Conservation (phyloP, 1,140 invertebrate genomes). For the Orchestia grillus region DNA sequence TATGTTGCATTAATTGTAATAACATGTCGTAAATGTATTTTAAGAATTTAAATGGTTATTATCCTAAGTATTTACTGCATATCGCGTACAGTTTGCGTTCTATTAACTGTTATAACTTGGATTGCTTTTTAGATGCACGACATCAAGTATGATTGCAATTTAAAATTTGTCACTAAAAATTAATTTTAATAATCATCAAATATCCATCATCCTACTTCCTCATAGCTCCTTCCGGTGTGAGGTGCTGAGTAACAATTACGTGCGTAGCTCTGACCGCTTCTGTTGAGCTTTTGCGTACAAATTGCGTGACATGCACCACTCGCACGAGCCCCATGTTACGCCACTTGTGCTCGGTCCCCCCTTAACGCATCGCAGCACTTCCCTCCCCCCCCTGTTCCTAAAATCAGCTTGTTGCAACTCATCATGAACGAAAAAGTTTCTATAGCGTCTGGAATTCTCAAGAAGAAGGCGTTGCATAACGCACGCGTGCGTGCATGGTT, state of each 20-base stretch:
- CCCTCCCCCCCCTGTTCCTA: neutral
- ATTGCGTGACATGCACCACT: neutral
- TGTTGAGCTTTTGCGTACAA: neutral
- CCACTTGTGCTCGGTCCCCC: neutral
- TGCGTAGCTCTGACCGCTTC: neutral
- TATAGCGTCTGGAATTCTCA: neutral
- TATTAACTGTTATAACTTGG: neutral
- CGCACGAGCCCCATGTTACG: neutral
- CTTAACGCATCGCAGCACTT: neutral
- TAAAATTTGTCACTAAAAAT: neutral
- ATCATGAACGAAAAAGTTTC: neutral
- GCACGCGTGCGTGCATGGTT: neutral
- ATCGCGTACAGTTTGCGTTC: neutral
- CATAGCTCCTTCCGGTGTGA: neutral
- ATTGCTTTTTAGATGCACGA: neutral
- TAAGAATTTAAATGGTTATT: no score
- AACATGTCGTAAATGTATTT: no score
- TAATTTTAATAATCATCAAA: neutral
- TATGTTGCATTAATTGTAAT: no score
- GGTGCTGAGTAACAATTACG: neutral
- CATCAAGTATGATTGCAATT: neutral
- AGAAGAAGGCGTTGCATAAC: neutral
- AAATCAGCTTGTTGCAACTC: neutral
- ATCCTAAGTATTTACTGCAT: neutral
- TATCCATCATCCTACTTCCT: neutral